phyloP scores from a whole-genome alignment of 92 coral and sea anemone genomes.

The Zoanthus sansibaricus region DNA sequence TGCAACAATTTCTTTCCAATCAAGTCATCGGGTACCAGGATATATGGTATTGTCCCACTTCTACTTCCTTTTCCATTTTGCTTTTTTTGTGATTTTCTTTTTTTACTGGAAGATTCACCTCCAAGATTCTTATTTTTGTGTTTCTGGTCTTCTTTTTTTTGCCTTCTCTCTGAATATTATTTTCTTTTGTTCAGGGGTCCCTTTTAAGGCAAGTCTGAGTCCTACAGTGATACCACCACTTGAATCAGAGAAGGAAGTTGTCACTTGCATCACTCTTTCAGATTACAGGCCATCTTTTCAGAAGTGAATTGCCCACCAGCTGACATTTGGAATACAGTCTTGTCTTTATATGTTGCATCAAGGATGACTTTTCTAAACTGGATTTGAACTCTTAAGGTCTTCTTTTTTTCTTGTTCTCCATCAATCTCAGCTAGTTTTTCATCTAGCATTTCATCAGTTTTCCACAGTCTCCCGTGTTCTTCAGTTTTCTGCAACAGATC shows the following conservation, averaged over 20 bases:
- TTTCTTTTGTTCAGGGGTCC: conserved; percentile 20
- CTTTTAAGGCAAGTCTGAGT: conserved; percentile 17
- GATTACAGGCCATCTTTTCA: conserved; percentile 1
- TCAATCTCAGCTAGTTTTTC: background rate
- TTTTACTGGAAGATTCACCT: conserved; percentile 15
- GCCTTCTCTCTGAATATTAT: conserved; percentile 12
- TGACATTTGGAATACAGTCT: conserved; percentile 32
- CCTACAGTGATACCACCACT: conserved; percentile 7
- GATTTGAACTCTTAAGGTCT: conserved; percentile 2
- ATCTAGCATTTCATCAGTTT: conserved; percentile 1
- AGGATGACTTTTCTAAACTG: conserved; percentile 21
- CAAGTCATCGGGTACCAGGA: conserved; percentile 49
- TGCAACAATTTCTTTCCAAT: conserved; percentile 58
- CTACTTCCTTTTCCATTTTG: conserved; percentile 24
- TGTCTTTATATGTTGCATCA: conserved; percentile 43
- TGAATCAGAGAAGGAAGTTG: conserved; percentile 1
- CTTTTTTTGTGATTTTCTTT: background rate
- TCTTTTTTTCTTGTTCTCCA: conserved; percentile 3
- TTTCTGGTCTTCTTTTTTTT: conserved; percentile 30
- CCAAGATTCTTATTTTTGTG: conserved; percentile 13
- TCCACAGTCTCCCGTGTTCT: conserved; percentile 40
- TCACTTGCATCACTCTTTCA: conserved; percentile 4
- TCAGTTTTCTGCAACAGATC: conserved; percentile 22
- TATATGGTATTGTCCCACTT: conserved; percentile 45
- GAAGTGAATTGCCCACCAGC: background rate